Conservation (phyloP, 2,888 invertebrate genomes). For the Noctua janthe region DNA sequence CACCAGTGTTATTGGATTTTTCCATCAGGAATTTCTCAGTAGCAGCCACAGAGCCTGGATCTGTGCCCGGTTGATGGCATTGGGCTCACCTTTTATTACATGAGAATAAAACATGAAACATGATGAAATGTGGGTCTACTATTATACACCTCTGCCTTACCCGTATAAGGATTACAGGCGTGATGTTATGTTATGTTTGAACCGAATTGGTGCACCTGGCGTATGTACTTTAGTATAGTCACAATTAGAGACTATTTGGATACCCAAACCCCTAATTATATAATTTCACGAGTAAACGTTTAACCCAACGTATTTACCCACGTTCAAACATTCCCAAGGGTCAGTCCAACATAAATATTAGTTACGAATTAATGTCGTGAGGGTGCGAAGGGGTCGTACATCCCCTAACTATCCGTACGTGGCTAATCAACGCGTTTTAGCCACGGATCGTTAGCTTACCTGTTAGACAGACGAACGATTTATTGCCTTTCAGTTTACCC, state of each 20-base stretch:
- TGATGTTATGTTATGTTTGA: no score
- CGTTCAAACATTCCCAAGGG: constrained; percentile 7
- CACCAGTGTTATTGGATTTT: background rate
- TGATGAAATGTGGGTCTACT: no score
- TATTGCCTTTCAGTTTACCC: constrained; percentile 22
- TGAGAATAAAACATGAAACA: no score
- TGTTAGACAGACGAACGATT: constrained; percentile 25
- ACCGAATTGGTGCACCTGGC: no score
- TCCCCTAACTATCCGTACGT: constrained; percentile 29
- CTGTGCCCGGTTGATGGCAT: no score
- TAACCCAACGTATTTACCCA: background rate
- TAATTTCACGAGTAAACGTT: constrained; percentile 17
- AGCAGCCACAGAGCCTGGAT: no score
- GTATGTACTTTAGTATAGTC: background rate
- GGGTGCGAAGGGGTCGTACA: constrained; percentile 21
- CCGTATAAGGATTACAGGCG: no score
- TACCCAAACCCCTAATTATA: background rate
- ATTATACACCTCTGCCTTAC: no score
- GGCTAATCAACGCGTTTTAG: constrained; percentile 36
- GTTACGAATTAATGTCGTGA: constrained; percentile 41
- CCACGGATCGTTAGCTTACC: constrained; percentile 25
- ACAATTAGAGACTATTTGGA: background rate
- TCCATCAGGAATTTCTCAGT: background rate
- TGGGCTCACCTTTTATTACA: no score
- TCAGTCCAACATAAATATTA: constrained; percentile 45